These are phyloP conservation scores for Noctua janthe DNA, from an alignment of 2,888 invertebrate genomes.

Conservation along the genomic window DNA sequence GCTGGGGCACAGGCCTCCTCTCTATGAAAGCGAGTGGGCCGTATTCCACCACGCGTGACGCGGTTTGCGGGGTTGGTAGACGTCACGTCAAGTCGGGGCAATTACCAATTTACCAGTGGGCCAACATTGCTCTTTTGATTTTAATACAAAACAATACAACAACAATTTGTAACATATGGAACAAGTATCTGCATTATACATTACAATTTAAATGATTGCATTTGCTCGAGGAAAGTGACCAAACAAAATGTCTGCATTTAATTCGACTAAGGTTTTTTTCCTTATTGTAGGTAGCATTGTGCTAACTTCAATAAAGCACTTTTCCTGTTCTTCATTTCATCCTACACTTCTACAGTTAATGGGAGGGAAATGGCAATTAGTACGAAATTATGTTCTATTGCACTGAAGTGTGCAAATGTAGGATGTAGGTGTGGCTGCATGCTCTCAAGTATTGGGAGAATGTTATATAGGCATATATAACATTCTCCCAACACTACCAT, in stretches of 20 bases:
- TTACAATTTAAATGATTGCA: not conserved
- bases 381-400: not conserved
- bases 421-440: not conserved
- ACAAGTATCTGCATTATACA: too few relatives aligned
- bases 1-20: not conserved
- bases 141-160: too few relatives aligned
- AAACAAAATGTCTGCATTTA: not conserved
- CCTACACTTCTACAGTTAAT: not conserved
- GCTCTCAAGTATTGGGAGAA: constrained; percentile 1
- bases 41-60: too few relatives aligned
- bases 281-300: not conserved
- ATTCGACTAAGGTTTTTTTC: not conserved
- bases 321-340: not conserved
- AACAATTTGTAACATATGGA: too few relatives aligned
- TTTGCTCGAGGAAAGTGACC: not conserved
- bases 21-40: too few relatives aligned
- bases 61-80: too few relatives aligned
- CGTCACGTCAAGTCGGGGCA: too few relatives aligned
- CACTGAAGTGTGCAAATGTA: constrained; percentile 1
- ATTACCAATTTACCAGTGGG: too few relatives aligned
- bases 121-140: too few relatives aligned
- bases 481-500: not conserved
- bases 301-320: too few relatives aligned
- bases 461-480: not conserved
- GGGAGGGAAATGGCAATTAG: not conserved